These are phyloP conservation scores for Cosmia trapezina DNA, from an alignment of 2,888 invertebrate species.

Conservation along the genomic window DNA sequence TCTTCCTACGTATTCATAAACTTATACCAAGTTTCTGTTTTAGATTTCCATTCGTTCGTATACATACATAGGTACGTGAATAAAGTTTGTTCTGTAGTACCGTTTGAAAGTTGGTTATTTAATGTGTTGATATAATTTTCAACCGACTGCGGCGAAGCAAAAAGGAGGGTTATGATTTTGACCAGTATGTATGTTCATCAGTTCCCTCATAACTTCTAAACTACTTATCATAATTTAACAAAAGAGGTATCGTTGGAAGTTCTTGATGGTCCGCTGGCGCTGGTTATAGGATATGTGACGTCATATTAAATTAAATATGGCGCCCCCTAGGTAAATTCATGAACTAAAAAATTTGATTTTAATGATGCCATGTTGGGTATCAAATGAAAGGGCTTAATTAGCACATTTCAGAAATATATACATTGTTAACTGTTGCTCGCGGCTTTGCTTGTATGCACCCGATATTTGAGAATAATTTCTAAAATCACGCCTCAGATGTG, in stretches of 20 bases:
- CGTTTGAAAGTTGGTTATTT: slow-evolving; percentile 15
- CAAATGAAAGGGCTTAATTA: too few species aligned
- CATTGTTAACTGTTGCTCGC: too few species aligned
- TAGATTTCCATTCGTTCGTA: slow-evolving; percentile 27
- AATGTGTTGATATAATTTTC: neutral
- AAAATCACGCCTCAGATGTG: too few species aligned
- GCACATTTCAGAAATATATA: too few species aligned
- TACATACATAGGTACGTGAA: neutral
- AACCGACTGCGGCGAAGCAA: too few species aligned
- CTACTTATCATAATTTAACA: neutral
- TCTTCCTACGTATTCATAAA: slow-evolving; percentile 40
- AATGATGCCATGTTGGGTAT: too few species aligned
- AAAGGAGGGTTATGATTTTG: neutral
- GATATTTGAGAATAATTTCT: too few species aligned
- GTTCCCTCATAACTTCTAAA: neutral
- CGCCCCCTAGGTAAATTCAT: too few species aligned
- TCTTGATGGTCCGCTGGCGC: neutral
- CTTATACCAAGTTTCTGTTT: slow-evolving; percentile 28
- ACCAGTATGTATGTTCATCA: neutral
- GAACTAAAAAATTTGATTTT: too few species aligned
- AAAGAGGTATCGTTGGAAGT: neutral
- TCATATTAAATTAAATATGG: too few species aligned
- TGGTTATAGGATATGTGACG: neutral
- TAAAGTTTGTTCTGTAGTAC: slow-evolving; percentile 10
- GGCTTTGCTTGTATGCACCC: too few species aligned